A percentile compares a stretch with the other conserved stretches of the same genome.
Evolutionary conservation across 2,888 invertebrate genomes (phyloP).

Genomic region (Stenoptilia bipunctidactyla): DNA sequence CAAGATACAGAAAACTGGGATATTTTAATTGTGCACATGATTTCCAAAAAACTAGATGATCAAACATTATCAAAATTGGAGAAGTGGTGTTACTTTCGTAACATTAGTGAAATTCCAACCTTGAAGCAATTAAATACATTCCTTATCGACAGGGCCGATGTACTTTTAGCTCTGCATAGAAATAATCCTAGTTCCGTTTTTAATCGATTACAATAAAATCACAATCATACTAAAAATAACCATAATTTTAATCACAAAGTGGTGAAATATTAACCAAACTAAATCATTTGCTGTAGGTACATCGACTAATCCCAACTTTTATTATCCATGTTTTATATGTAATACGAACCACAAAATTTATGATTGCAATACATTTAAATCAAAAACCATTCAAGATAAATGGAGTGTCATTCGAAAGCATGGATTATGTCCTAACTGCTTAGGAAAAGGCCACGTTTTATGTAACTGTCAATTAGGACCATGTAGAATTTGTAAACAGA

Average conservation of each 20-base stretch:
- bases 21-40: constrained; percentile 7
- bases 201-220: no score
- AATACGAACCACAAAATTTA: constrained; percentile 5
- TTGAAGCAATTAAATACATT: constrained; percentile 13
- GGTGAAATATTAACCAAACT: neutral
- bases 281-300: neutral
- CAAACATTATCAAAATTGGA: constrained; percentile 3
- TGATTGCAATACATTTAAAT: constrained; percentile 7
- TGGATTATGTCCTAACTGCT: constrained; percentile 6
- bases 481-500: neutral
- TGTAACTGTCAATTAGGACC: neutral
- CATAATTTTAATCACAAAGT: neutral
- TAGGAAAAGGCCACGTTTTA: neutral
- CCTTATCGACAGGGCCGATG: constrained; percentile 13
- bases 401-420: constrained; percentile 5
- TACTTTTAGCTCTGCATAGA: constrained; percentile 11
- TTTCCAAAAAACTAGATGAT: constrained; percentile 14
- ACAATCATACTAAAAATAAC: neutral
- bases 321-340: constrained; percentile 6
- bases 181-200: no score
- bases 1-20: constrained; percentile 15
- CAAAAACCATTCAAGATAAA: neutral
- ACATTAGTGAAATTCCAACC: constrained; percentile 8
- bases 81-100: constrained; percentile 10
- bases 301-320: neutral